phyloP scores from a whole-genome alignment of 2,113 vertebrate genomes.

The Anhinga anhinga region DNA sequence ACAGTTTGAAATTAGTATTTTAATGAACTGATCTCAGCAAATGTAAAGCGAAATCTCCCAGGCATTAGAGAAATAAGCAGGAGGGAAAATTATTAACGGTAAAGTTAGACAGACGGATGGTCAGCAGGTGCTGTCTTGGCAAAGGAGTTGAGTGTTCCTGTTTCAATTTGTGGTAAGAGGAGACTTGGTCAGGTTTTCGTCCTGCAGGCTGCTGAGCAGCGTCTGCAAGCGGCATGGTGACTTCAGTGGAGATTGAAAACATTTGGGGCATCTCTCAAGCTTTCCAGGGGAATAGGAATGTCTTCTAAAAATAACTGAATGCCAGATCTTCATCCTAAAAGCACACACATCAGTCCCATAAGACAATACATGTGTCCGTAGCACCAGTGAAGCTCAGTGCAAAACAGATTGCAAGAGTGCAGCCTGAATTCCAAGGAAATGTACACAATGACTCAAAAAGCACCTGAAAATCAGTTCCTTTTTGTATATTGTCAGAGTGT shows the following conservation, averaged over 20 bases:
- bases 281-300: background rate
- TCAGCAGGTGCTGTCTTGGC: conserved; percentile 47
- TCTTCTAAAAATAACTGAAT: background rate
- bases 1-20: conserved; percentile 75
- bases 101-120: conserved; percentile 36
- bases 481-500: background rate
- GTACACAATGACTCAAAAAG: background rate
- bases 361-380: fast-evolving
- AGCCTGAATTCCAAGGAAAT: background rate
- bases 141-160: background rate
- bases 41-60: conserved; percentile 67
- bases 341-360: background rate
- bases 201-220: background rate
- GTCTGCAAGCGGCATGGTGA: background rate
- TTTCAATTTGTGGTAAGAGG: background rate
- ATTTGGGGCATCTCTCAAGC: background rate
- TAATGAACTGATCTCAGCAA: conserved; percentile 75
- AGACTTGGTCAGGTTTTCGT: background rate
- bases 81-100: conserved; percentile 49
- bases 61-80: conserved; percentile 62
- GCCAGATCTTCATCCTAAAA: background rate
- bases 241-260: background rate
- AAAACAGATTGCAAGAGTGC: background rate
- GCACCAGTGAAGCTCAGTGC: background rate
- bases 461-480: background rate